These are phyloP conservation scores for Caenorhabditis latens DNA, from an alignment of 1,140 invertebrate species.

Conservation along the genomic window DNA sequence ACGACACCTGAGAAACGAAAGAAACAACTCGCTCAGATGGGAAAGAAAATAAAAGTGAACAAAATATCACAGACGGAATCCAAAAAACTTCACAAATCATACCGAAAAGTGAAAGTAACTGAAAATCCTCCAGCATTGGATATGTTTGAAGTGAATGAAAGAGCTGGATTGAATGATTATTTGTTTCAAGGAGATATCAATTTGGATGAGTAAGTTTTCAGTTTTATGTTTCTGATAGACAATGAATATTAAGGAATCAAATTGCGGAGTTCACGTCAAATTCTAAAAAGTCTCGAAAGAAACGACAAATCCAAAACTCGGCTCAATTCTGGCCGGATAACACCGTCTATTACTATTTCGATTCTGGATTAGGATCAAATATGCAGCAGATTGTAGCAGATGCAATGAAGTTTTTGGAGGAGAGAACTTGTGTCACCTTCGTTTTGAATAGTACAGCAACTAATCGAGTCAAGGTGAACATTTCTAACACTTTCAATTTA, in stretches of 20 bases:
- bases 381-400: background rate
- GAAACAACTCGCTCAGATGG: constrained; percentile 13
- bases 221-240: no score
- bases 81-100: constrained; percentile 25
- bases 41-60: constrained; percentile 9
- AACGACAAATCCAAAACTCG: constrained; percentile 21
- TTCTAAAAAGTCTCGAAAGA: background rate
- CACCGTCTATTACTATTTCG: constrained; percentile 13
- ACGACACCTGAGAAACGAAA: constrained; percentile 15
- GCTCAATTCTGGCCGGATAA: constrained; percentile 15
- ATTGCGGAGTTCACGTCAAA: background rate
- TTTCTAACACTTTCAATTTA: background rate
- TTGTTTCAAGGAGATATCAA: constrained; percentile 61
- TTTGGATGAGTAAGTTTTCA: constrained; percentile 21
- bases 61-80: constrained; percentile 7
- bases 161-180: constrained; percentile 50
- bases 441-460: constrained; percentile 41
- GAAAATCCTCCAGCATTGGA: constrained; percentile 17
- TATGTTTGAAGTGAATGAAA: constrained; percentile 60
- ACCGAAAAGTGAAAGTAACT: constrained; percentile 4
- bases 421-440: constrained; percentile 45
- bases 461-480: constrained; percentile 51
- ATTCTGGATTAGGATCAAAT: background rate
- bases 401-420: background rate
- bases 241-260: background rate